These are phyloP conservation scores for Acrobasis suavella DNA, from an alignment of 2,888 invertebrate species.

Conservation along the genomic window DNA sequence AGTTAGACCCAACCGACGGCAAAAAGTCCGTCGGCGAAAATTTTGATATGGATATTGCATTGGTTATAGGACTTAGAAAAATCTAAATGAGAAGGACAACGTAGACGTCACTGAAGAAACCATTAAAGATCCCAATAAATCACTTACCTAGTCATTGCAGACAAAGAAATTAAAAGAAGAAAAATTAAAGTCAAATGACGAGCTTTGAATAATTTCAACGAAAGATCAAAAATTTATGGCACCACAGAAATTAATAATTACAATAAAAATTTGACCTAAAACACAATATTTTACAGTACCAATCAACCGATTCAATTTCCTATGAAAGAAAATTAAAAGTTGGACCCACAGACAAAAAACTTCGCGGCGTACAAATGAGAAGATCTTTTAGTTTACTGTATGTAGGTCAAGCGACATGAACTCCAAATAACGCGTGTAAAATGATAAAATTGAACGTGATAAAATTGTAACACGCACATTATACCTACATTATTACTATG, in stretches of 20 bases:
- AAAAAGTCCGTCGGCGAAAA: background rate
- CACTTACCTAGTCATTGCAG: too few species aligned
- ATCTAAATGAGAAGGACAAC: too few species aligned
- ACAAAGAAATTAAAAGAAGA: too few species aligned
- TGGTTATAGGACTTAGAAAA: background rate
- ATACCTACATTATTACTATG: too few species aligned
- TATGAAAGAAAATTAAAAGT: background rate
- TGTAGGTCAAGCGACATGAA: slow-evolving; percentile 6
- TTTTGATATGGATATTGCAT: background rate
- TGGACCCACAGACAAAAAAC: background rate
- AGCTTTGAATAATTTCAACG: too few species aligned
- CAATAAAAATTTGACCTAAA: too few species aligned
- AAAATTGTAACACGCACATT: slow-evolving; percentile 9
- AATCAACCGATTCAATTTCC: background rate
- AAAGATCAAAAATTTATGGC: too few species aligned
- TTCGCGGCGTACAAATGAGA: background rate
- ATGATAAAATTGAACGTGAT: slow-evolving; percentile 2
- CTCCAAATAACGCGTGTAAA: background rate
- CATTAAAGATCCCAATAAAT: too few species aligned
- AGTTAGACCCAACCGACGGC: background rate
- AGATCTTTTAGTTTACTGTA: background rate
- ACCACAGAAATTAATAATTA: too few species aligned
- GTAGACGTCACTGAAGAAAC: too few species aligned
- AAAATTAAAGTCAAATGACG: too few species aligned
- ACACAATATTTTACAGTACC: too few species aligned